Base-by-base conservation (phyloP, 2,113 vertebrate genomes). In the Oxyura jamaicensis region DNA sequence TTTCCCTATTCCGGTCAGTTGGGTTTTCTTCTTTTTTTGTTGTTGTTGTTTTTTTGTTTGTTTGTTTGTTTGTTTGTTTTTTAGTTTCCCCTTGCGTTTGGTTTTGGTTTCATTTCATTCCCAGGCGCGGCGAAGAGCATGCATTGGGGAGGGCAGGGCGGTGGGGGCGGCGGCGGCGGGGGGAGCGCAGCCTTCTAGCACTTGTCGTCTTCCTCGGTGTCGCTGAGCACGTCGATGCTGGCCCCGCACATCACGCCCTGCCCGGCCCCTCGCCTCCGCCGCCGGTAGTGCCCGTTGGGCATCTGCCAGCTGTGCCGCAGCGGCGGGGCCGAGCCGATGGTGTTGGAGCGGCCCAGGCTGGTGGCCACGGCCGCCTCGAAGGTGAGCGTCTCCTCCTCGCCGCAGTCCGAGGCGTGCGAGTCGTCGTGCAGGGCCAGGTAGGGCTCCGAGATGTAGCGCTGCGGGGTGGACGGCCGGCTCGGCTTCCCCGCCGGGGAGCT, bases 391-490 rank as follows among this genome's bases (percentile, higher is more conserved):
- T 99, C 99, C 97, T 99, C 98, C 93, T 97, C 95, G 16, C 98
- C 98, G 36, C 98, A 98, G 97, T 98, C 98, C 29, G 98, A 98
- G 76, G 98, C 95, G 14, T 98, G 97, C 74, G 98, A 97, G 91
- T 99, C 99, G 91, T 99, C 98, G 13, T 99, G 99, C 95, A 98
- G 98, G 11, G 98, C 98, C 96, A 99, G 98, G 97, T 99, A 99
- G 76, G 99, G 99, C 98, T 99, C 99, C 0, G 99, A 99, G 97
- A 99, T 99, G 98, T 99, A 99, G 75, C 98, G 99, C 72, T 99
- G 99, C 2, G 99, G 99, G 63, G 99, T 99, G 14, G 98, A 97
- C 23, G 97, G 97, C 74, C 98, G 98, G 96, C 97, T 97, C 97
- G 96, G 98, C 92, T 96, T 96, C n/a, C 83, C 77, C 50, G 75